Conservation (phyloP, 2,797 vertebrate genomes). For the Chanos chanos region DNA sequence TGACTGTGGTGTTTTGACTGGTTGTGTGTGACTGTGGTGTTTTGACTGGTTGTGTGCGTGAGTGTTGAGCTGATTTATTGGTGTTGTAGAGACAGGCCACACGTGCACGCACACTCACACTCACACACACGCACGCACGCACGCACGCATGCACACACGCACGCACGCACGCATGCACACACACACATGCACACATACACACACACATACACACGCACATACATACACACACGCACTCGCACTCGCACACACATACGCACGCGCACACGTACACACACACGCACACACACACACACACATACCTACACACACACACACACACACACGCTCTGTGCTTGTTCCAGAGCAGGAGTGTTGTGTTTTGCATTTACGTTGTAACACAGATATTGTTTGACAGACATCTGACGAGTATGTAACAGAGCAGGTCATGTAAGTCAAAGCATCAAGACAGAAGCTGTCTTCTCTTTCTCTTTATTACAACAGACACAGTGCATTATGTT, state of each 20-base stretch:
- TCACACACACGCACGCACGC: background rate
- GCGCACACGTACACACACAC: too few relatives aligned
- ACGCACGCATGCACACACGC: background rate
- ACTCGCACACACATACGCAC: slow-evolving; percentile 1
- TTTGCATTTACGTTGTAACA: too few relatives aligned
- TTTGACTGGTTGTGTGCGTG: background rate
- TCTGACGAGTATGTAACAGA: slow-evolving; percentile 40
- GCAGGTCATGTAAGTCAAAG: slow-evolving; percentile 68
- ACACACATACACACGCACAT: background rate
- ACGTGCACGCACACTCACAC: slow-evolving; percentile 27
- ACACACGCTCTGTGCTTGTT: too few relatives aligned
- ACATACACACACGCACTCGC: background rate
- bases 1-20: background rate
- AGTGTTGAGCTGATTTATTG: too few relatives aligned
- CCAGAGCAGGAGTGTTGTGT: too few relatives aligned
- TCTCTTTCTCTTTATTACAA: background rate
- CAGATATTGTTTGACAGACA: too few relatives aligned
- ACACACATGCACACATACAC: background rate
- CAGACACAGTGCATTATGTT: slow-evolving; percentile 51
- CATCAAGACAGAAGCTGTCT: slow-evolving; percentile 64
- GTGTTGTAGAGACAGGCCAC: slow-evolving; percentile 16
- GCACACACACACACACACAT: too few relatives aligned
- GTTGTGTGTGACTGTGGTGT: background rate
- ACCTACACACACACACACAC: too few relatives aligned
- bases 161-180: too few relatives aligned